Evolutionary conservation across 2,888 invertebrate species (phyloP).

Genomic region (Noctuana brunneofusca): DNA sequence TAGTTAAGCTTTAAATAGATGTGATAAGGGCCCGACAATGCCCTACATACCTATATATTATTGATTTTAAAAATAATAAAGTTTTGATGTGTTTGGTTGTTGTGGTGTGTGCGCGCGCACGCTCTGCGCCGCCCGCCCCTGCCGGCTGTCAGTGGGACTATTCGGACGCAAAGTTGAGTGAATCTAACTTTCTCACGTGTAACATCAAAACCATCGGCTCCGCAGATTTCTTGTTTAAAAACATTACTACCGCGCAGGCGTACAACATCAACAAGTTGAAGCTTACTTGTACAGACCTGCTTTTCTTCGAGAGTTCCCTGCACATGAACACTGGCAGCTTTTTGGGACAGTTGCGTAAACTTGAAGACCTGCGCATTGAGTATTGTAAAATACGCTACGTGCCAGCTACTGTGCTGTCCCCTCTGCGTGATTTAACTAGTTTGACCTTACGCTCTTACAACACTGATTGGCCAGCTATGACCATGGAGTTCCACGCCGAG

Average conservation of each 20-base stretch:
- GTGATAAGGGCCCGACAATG: too few relatives aligned
- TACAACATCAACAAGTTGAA: conserved; percentile 87
- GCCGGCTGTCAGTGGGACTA: conserved; percentile 89
- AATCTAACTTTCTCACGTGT: conserved; percentile 85
- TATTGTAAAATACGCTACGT: conserved; percentile 90
- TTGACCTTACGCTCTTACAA: conserved; percentile 89
- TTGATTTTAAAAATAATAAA: too few relatives aligned
- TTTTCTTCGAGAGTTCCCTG: conserved; percentile 88
- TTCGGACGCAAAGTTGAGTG: conserved; percentile 81
- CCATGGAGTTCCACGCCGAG: conserved; percentile 89
- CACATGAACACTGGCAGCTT: conserved; percentile 85
- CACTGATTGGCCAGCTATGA: conserved; percentile 90
- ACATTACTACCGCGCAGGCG: conserved; percentile 87
- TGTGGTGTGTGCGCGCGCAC: conserved; percentile 80
- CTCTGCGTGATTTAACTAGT: conserved; percentile 86
- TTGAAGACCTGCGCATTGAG: conserved; percentile 89
- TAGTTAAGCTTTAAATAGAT: too few relatives aligned
- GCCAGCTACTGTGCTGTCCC: conserved; percentile 86
- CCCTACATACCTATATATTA: too few relatives aligned
- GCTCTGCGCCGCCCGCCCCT: conserved; percentile 84
- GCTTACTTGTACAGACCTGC: conserved; percentile 87
- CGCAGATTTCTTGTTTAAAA: conserved; percentile 86
- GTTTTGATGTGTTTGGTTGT: conserved; percentile 78
- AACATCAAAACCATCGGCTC: conserved; percentile 88
- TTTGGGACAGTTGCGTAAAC: conserved; percentile 85